phyloP scores from a whole-genome alignment of 2,113 vertebrate genomes.

The Andinoacara biseriatus region DNA sequence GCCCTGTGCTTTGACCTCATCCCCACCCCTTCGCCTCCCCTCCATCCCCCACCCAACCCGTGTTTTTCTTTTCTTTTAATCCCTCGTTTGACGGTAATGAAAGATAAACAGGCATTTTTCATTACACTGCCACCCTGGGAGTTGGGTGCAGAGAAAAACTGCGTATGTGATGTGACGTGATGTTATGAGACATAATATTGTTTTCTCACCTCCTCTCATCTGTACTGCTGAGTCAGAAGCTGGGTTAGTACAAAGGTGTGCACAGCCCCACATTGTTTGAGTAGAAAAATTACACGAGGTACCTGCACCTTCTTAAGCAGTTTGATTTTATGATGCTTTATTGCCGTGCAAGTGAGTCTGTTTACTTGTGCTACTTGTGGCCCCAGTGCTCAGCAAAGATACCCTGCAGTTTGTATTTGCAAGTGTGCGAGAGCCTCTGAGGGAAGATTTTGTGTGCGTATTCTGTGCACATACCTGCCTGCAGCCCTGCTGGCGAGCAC shows the following conservation, averaged over 20 bases:
- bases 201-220: constrained; percentile 69
- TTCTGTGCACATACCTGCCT: constrained; percentile 11
- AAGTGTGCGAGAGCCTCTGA: neutral
- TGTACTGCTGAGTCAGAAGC: constrained; percentile 78
- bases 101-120: constrained; percentile 80
- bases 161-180: constrained; percentile 42
- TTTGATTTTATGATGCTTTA: constrained; percentile 2
- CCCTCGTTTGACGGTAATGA: constrained; percentile 75
- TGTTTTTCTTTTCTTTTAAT: constrained; percentile 55
- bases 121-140: constrained; percentile 74
- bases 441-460: neutral
- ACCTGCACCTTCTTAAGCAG: neutral
- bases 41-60: neutral
- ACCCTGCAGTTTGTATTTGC: neutral
- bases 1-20: constrained; percentile 34
- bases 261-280: constrained; percentile 18
- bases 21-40: neutral
- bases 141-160: constrained; percentile 49
- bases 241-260: constrained; percentile 49
- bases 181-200: constrained; percentile 85
- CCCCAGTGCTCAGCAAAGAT: neutral
- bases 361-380: neutral
- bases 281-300: constrained; percentile 25
- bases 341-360: neutral
- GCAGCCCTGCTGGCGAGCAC: neutral